These are phyloP conservation scores for Myoxocephalus aenaeus DNA, from an alignment of 2,797 vertebrate genomes.

Conservation along the genomic window DNA sequence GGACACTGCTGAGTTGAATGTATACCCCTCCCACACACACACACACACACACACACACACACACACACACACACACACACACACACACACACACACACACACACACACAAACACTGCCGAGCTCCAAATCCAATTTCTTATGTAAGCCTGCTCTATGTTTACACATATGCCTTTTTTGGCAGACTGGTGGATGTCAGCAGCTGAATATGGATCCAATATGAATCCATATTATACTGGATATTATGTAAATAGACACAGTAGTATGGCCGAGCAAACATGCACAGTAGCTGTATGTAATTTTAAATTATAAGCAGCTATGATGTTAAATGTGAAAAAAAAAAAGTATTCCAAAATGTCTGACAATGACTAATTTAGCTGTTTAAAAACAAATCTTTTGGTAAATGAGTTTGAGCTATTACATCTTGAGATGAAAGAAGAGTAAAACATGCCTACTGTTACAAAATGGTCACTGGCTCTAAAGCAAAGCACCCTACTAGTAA, in stretches of 20 bases:
- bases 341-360: background rate
- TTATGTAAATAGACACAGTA: constrained; percentile 39
- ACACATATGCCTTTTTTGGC: constrained; percentile 61
- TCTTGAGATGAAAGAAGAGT: constrained; percentile 8
- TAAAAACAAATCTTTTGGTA: constrained; percentile 8
- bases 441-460: constrained; percentile 9
- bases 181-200: constrained; percentile 53
- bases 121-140: constrained; percentile 66
- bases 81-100: constrained; percentile 17
- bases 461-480: constrained; percentile 23
- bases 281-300: constrained; percentile 15
- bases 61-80: constrained; percentile 1
- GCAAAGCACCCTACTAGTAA: constrained; percentile 3
- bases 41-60: background rate
- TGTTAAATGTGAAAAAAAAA: background rate
- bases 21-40: background rate
- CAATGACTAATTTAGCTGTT: constrained; percentile 21
- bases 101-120: constrained; percentile 7
- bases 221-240: constrained; percentile 48
- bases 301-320: constrained; percentile 6
- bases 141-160: constrained; percentile 60
- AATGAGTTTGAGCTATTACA: constrained; percentile 13
- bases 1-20: constrained; percentile 26
- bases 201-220: constrained; percentile 44
- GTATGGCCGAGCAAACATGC: constrained; percentile 22